Conservation (phyloP, 2,888 invertebrate species). For the Hipparchia sbordonii region DNA sequence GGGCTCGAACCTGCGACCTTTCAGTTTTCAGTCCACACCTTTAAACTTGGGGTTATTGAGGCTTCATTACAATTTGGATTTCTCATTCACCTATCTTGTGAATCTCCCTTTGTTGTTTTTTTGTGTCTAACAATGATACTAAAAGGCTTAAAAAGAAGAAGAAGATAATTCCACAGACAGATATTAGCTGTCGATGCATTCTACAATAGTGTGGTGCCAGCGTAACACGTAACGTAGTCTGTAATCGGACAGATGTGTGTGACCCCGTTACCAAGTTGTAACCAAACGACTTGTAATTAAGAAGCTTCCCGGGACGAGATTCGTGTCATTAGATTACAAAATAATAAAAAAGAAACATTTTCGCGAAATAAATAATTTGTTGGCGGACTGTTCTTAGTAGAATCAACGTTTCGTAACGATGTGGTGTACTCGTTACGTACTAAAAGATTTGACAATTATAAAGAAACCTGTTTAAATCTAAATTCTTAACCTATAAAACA, state of each 20-base stretch:
- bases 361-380: conserved; percentile 43
- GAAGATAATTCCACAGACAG: too few species aligned
- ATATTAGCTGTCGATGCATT: conserved; percentile 14
- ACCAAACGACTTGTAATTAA: conserved; percentile 59
- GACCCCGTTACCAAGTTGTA: conserved; percentile 54
- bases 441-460: conserved; percentile 1
- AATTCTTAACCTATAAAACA: background rate
- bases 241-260: conserved; percentile 65
- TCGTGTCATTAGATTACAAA: conserved; percentile 55
- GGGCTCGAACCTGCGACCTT: too few species aligned
- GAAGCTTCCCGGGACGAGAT: conserved; percentile 52
- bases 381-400: background rate
- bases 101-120: too few species aligned
- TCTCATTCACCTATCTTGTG: too few species aligned
- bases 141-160: too few species aligned
- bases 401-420: conserved; percentile 11
- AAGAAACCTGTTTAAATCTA: background rate
- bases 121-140: too few species aligned
- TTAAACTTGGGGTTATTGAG: too few species aligned
- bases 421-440: background rate
- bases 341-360: conserved; percentile 48
- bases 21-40: too few species aligned
- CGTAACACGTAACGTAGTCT: conserved; percentile 48
- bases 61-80: too few species aligned
- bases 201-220: conserved; percentile 15